Base-by-base conservation (phyloP, 2,797 vertebrate genomes). In the Arctocebus calabarensis region DNA sequence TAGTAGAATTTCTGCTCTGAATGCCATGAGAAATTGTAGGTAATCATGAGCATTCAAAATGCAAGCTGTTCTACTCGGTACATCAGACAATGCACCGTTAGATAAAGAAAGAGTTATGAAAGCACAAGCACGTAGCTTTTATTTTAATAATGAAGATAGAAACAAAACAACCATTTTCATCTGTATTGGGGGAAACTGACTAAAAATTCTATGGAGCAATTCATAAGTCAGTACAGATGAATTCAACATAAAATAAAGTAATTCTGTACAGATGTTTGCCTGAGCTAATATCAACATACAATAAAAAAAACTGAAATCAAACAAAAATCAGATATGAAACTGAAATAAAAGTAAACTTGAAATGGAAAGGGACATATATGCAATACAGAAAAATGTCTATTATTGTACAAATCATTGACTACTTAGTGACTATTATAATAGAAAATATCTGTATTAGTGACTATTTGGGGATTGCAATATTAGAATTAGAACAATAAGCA, bases 101-200 rank as follows among this genome's bases (percentile, higher is more conserved):
- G 95, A 94, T 96, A 94, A 92, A 96, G 88, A 93, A 43, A 84
- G 43, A 22, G 5, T 62, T 85, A 73, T 45, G 84, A 70, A 88
- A 91, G 55, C 57, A 62, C 10, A 68, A 66, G 87, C 1, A 8
- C 70, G 85, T 90, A 12, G 1, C 77, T 97, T 94, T 87, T 90
- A 95, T 95, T 95, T 84, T 77, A 87, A 93, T 91, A 91, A 85
- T 81, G 94, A 91, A 87, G 74, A 90, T 37, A 94, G 95, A 97
- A 95, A 97, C 83, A 97, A 95, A 97, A 95, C 81, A 89, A 91
- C 48, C 85, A 62, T 90, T 95, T 96, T 87, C 74, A 23, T 87
- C 71, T 37, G 66, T 57, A 37, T 40, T 6, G 7, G 55, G 48
- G 73, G 34, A 79, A 84, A 52, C 43, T 66, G 81, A 64, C 74